Base-by-base conservation (phyloP, 2,797 vertebrate species). In the Alca torda region DNA sequence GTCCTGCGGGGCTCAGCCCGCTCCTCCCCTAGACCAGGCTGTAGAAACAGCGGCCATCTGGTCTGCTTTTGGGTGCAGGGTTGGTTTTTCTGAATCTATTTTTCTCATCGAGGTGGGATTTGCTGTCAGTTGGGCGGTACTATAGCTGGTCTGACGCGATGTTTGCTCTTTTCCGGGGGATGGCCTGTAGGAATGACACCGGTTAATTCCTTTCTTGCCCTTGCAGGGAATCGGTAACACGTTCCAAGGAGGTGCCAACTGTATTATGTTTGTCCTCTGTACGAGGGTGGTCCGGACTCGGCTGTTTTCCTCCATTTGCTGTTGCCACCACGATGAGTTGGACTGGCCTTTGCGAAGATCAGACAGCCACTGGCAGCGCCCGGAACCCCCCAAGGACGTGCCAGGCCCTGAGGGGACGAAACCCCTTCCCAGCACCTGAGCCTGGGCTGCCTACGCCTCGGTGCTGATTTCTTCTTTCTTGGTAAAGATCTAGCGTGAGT, bases 191-290 rank as follows among this genome's bases (percentile, higher is more conserved):
- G 35, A 53, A 21, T 3, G 1, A 19, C 45, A 8, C 33, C 2
- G 64, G 3, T 79, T 93, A 64, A 45, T 33, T 26, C 48, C 23
- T 54, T 13, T 54, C 25, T 60, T 61, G 45, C 39, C 60, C 37
- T 28, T 8, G 25, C 98, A 99, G 99, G 99, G 99, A 1, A 98
- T 99, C 2, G 99, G 99, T 19, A 99, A 99, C 98, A 99, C 99
- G 1, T 99, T 98, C 67, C 99, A 99, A 96, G 99, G 99, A 93
- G 99, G 99, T 2, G 99, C 99, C 92, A 99, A 99, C 98, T 99
- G 99, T 95, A 98, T 99, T 95, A 98, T 99, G 98, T 99, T 99
- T 14, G 99, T 99, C 9, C 95, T 99, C 59, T 98, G 98, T 45
- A 99, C 99, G 0, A 98, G 95, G 3, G 98, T 97, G 0, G 97